Evolutionary conservation across 2,797 vertebrate species (phyloP), one percentile per base, ranked within the genome.

Genomic region (Mus spretus): DNA sequence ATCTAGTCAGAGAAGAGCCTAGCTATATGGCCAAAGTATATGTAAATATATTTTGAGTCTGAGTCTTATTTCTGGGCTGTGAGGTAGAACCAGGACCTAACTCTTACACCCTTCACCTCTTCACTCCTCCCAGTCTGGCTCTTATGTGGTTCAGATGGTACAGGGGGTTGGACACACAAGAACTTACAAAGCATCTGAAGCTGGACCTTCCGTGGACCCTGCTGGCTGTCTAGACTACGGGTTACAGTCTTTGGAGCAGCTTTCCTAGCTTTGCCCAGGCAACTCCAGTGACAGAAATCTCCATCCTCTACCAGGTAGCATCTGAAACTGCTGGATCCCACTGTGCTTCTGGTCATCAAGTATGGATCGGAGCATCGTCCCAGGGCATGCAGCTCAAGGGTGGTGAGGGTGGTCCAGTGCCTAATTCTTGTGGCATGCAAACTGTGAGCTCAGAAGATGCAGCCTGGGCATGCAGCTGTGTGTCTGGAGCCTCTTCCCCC

Each of bases 221-320:
- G 9, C 20, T 12, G 61, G 19, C 47, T n/a, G 0, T 80, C 81
- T 65, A 0, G 24, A 7, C 63, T 15, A 4, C 55, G 72, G 55
- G 20, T 55, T 19, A 3, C 14, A 4, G 57, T 83, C 53, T 15
- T 24, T 31, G 19, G 74, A 40, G 8, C 0, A 1, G 1, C 72
- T 89, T 74, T 44, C 9, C 79, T 24, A 11, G 70, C 1, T 10
- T 4, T 89, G 61, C 13, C 26, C 31, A 5, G 3, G 24, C 19
- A 13, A 50, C 24, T 81, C 4, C 50, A 8, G 1, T 1, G 72
- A 20, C 3, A 37, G 22, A 74, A 74, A 14, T 8, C 34, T 12
- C 22, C 9, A 0, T n/a, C 9, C 0, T 11, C 70, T 7, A 0
- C 4, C 0, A 0, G 65, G 70, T 0, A n/a, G 3, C 12, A 3